Conservation (phyloP, 2,888 invertebrate genomes). For the Acanthosoma haemorrhoidale region DNA sequence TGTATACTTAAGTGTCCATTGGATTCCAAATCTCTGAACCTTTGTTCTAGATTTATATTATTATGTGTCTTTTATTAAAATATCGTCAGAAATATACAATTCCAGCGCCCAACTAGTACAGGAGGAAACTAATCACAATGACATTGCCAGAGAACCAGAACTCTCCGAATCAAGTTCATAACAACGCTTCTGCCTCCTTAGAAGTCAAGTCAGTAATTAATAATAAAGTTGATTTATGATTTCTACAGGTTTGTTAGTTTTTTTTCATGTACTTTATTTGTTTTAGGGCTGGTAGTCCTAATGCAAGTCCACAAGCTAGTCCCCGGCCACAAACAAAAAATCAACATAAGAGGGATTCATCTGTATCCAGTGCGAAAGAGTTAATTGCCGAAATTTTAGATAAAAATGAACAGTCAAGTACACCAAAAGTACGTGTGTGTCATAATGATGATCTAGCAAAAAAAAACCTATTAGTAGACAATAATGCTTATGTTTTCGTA, state of each 20-base stretch:
- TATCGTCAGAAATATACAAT: neutral
- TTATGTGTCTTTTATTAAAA: neutral
- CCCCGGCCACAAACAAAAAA: constrained; percentile 30
- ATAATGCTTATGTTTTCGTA: neutral
- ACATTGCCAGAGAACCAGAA: constrained; percentile 35
- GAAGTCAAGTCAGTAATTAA: constrained; percentile 34
- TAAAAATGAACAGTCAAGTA: constrained; percentile 14
- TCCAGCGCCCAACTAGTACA: neutral
- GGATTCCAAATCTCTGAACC: too few relatives aligned
- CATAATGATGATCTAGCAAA: neutral
- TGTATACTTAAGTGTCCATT: too few relatives aligned
- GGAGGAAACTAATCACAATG: constrained; percentile 25
- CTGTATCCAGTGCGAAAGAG: constrained; percentile 31
- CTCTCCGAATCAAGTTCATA: constrained; percentile 33
- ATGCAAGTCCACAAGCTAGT: constrained; percentile 36
- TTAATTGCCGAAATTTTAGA: constrained; percentile 27
- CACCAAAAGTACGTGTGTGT: constrained; percentile 5
- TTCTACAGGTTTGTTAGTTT: neutral
- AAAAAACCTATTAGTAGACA: neutral
- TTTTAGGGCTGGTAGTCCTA: constrained; percentile 32
- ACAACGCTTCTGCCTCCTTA: constrained; percentile 26
- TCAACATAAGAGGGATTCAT: constrained; percentile 34
- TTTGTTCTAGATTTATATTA: neutral
- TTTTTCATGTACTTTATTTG: neutral
- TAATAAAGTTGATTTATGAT: neutral